Evolutionary conservation across 2,113 vertebrate species (phyloP).

Genomic region (Craseonycteris thonglongyai): DNA sequence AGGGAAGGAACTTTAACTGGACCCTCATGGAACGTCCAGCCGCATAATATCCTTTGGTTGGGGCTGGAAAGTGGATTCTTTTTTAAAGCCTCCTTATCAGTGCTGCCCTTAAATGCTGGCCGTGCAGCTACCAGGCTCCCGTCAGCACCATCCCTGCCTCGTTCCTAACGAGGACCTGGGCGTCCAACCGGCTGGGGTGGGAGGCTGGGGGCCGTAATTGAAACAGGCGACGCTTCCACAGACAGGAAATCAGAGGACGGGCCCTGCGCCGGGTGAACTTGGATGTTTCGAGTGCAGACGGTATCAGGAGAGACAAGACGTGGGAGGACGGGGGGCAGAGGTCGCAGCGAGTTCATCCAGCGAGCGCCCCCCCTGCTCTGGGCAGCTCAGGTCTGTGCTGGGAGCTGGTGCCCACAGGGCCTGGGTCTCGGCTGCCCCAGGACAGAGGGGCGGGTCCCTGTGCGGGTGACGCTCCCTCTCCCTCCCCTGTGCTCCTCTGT

Average conservation of each 20-base stretch:
- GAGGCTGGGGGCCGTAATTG: constrained; percentile 92
- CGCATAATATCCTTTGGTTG: constrained; percentile 79
- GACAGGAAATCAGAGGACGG: constrained; percentile 99
- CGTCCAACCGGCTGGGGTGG: constrained; percentile 85
- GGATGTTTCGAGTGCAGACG: constrained; percentile 93
- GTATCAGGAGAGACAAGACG: constrained; percentile 93
- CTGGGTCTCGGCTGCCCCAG: constrained; percentile 49
- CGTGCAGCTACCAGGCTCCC: constrained; percentile 84
- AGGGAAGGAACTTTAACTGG: constrained; percentile 56
- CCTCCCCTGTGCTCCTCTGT: constrained; percentile 69
- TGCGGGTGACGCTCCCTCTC: constrained; percentile 56
- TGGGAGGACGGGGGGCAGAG: constrained; percentile 81
- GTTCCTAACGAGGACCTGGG: constrained; percentile 87
- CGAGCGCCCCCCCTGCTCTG: constrained; percentile 62
- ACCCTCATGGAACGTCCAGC: constrained; percentile 74
- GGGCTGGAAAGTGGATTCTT: constrained; percentile 72
- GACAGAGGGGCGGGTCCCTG: constrained; percentile 66
- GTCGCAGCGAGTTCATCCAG: constrained; percentile 99
- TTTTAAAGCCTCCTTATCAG: constrained; percentile 81
- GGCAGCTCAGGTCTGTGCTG: constrained; percentile 79
- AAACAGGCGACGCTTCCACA: constrained; percentile 96
- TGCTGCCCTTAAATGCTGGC: constrained; percentile 82
- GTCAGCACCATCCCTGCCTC: constrained; percentile 85
- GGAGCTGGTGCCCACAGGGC: constrained; percentile 71
- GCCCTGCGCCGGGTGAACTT: constrained; percentile 95